phyloP scores from a whole-genome alignment of 2,113 vertebrate genomes.

The Eurypyga helias region DNA sequence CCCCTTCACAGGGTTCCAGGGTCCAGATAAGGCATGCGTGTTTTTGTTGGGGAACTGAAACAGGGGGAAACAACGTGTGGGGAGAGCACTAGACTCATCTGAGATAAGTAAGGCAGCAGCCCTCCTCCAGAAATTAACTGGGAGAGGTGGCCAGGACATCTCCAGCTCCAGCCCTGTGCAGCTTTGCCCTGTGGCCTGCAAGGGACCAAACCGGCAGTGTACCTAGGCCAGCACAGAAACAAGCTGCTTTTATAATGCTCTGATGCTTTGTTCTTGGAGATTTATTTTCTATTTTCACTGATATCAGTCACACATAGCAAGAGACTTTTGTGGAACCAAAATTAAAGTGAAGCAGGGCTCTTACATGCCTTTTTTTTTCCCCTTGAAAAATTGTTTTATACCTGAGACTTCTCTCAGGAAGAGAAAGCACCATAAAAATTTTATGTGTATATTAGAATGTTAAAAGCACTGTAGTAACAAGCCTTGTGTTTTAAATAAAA shows the following conservation, averaged over 20 bases:
- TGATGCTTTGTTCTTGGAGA: not conserved
- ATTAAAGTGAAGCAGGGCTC: not conserved
- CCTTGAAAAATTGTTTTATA: not conserved
- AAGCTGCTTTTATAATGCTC: not conserved
- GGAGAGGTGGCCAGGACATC: not conserved
- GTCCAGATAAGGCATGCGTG: rapidly evolving
- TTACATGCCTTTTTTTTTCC: not conserved
- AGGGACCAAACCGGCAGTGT: not conserved
- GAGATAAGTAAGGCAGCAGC: not conserved
- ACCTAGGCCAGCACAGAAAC: not conserved
- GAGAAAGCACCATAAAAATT: not conserved
- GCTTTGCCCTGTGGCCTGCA: not conserved
- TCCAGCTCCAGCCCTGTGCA: not conserved
- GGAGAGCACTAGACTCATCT: not conserved
- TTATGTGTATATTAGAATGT: conserved; percentile 11
- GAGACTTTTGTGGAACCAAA: not conserved
- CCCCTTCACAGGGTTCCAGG: not conserved
- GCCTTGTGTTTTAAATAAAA: conserved; percentile 39
- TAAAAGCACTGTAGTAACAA: conserved; percentile 39
- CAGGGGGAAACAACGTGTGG: rapidly evolving
- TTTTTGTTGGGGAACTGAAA: not conserved
- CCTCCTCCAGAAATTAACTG: not conserved
- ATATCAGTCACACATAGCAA: not conserved
- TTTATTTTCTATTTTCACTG: not conserved
- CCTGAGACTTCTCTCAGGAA: conserved; percentile 16